These are phyloP conservation scores for Burhinus oedicnemus DNA, from an alignment of 2,113 vertebrate genomes.

Conservation along the genomic window DNA sequence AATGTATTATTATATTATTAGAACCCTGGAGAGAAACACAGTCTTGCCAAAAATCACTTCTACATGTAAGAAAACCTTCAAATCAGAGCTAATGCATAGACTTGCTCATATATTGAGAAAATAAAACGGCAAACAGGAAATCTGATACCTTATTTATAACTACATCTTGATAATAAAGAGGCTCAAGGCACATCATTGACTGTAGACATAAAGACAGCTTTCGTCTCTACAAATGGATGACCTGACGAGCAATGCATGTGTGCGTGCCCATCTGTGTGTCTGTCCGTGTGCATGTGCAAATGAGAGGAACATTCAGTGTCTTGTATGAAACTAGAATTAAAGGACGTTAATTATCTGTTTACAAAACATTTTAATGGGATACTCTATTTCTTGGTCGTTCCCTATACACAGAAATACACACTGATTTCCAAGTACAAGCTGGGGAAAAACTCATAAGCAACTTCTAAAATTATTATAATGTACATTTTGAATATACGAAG, in stretches of 20 bases:
- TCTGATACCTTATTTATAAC: constrained; percentile 3
- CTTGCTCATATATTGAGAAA: neutral
- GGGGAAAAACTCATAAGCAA: neutral
- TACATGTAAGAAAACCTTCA: neutral
- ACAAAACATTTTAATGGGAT: neutral
- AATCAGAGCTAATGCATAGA: constrained; percentile 14
- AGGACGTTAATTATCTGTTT: neutral
- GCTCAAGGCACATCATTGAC: constrained; percentile 21
- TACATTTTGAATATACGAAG: neutral
- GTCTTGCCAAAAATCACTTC: constrained; percentile 11
- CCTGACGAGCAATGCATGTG: neutral
- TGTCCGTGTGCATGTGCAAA: fast-evolving
- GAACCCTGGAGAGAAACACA: constrained; percentile 9
- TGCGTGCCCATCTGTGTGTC: neutral
- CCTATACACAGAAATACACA: neutral
- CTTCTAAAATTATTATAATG: neutral
- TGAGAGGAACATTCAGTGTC: neutral
- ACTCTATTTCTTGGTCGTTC: neutral
- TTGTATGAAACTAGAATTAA: neutral
- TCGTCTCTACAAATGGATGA: constrained; percentile 22
- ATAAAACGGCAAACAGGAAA: constrained; percentile 30
- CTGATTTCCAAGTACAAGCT: neutral
- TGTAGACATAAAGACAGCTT: constrained; percentile 9
- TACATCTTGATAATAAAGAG: constrained; percentile 14
- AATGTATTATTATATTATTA: neutral